Evolutionary conservation across 1,140 invertebrate species (phyloP), one percentile per base, ranked within the genome.

Genomic region (Meloidogyne floridensis): DNA sequence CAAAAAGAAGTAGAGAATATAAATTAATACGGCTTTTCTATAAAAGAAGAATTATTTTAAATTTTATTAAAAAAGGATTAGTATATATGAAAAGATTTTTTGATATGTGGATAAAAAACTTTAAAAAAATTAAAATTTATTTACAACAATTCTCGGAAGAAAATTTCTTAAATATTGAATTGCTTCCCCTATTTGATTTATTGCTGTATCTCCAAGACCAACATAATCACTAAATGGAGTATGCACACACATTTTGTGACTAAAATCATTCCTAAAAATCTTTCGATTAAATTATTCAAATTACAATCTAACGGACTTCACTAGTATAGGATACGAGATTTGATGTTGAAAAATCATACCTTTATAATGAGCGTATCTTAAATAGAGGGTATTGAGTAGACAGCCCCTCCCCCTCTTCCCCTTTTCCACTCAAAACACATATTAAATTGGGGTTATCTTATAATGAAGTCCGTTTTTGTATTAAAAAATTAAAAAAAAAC

Each of bases 211-310:
- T n/a, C 47, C 20, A 51, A 32, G 13, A 13, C n/a, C 42, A 43
- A 76, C 76, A 70, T 85, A 83, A 73, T 83, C 82, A 18, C 82
- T 83, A 51, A 83, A n/a, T 71, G 84, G 69, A 11, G 82, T 83
- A 56, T 83, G 82, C 20, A 83, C 82, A 56, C 82, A 83, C 13
- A 83, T 15, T 84, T 83, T 83, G 42, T 82, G 82, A 20, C 54
- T 80, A 18, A 43, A 15, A 59, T 76, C 51, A 75, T 80, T 54
- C 15, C 80, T 80, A 51, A 20, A 56, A 73, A 32, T 32, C 32
- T 32, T 32, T 32, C 32, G 32, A 32, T 32, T 32, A 47, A 43
- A 11, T 53, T n/a, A 18, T 82, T 20, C 32, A 32, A 32, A 32
- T 32, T 32, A 32, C 32, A 32, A 32, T 32, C 32, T 32, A 32